These are phyloP conservation scores for Phortica magna DNA, from an alignment of 2,888 invertebrate species.

Conservation along the genomic window DNA sequence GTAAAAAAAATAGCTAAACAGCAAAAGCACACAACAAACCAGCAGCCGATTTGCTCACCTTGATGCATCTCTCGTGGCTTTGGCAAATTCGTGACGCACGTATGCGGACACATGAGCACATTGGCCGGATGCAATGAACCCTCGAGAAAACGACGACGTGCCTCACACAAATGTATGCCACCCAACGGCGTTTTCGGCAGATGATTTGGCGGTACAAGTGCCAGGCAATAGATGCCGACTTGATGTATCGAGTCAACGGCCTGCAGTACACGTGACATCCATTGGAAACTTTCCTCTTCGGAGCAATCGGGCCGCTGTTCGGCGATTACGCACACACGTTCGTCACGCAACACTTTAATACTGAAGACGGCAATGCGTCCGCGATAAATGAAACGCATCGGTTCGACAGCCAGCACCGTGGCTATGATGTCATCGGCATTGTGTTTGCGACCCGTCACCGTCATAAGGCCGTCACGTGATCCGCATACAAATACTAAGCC, in stretches of 20 bases:
- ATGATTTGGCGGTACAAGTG: conserved; percentile 98
- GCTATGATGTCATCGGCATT: conserved; percentile 99
- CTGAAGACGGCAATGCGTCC: conserved; percentile 99
- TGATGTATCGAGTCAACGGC: conserved; percentile 99
- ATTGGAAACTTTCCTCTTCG: conserved; percentile 99
- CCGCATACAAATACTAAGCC: conserved; percentile 99
- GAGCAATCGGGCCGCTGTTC: conserved; percentile 99
- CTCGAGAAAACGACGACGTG: conserved; percentile 95
- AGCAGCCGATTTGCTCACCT: conserved; percentile 81
- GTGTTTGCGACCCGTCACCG: conserved; percentile 97
- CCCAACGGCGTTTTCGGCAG: conserved; percentile 98
- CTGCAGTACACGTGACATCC: conserved; percentile 99
- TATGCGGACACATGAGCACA: conserved; percentile 99
- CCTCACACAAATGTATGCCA: conserved; percentile 98
- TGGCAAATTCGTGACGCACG: conserved; percentile 98
- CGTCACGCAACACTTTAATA: conserved; percentile 95
- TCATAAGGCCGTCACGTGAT: conserved; percentile 98
- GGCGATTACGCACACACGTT: conserved; percentile 98
- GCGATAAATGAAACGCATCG: conserved; percentile 97
- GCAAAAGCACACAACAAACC: conserved; percentile 12
- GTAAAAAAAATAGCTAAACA: conserved; percentile 7
- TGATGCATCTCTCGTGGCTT: conserved; percentile 98
- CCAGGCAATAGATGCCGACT: conserved; percentile 98
- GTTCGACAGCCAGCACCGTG: conserved; percentile 98
- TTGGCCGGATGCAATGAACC: conserved; percentile 99